These are phyloP conservation scores for Phainopepla nitens DNA, from an alignment of 2,113 vertebrate genomes.

Conservation along the genomic window DNA sequence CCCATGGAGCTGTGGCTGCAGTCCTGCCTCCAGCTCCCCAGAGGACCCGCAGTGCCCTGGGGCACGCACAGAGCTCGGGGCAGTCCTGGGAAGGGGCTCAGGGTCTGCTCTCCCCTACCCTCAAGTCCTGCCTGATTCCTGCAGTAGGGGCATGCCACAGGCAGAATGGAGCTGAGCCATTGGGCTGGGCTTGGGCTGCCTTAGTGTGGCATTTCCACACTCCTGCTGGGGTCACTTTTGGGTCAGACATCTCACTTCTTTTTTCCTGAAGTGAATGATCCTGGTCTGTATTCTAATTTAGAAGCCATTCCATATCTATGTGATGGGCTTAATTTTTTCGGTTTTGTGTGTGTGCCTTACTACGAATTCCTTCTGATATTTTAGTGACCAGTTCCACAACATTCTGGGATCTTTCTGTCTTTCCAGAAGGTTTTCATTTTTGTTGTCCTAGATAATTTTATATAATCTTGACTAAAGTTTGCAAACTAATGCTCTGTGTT, in stretches of 20 bases:
- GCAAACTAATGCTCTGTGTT: background rate
- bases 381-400: background rate
- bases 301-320: background rate
- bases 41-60: background rate
- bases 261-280: background rate
- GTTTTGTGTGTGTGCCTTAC: background rate
- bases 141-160: background rate
- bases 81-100: background rate
- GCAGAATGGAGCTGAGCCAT: background rate
- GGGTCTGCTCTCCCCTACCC: background rate
- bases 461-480: background rate
- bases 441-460: background rate
- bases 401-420: background rate
- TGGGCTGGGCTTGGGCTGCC: background rate
- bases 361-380: background rate
- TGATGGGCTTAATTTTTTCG: background rate
- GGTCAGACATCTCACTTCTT: background rate
- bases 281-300: background rate
- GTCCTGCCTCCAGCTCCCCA: background rate
- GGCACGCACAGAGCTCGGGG: background rate
- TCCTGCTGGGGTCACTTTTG: background rate
- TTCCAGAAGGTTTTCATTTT: background rate
- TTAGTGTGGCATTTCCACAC: background rate
- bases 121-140: background rate
- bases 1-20: background rate